These are phyloP conservation scores for Ovis canadensis DNA, from an alignment of 2,113 vertebrate species.

Conservation along the genomic window DNA sequence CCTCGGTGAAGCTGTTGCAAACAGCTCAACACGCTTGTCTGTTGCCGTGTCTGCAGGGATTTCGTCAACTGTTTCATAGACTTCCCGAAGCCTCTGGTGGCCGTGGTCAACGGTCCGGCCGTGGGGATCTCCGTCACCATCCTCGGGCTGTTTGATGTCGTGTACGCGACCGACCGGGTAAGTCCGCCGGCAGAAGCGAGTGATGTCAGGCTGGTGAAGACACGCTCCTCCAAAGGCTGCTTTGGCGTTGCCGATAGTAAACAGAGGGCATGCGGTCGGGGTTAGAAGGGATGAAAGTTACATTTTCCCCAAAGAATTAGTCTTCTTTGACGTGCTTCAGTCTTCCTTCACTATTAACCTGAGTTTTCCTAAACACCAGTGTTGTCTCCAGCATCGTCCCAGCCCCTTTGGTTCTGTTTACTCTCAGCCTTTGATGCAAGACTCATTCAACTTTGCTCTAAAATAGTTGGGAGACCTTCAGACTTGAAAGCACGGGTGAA, in stretches of 20 bases:
- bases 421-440: neutral
- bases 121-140: constrained; percentile 85
- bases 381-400: neutral
- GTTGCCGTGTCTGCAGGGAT: constrained; percentile 67
- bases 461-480: neutral
- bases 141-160: constrained; percentile 84
- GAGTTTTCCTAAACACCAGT: neutral
- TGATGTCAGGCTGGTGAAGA: neutral
- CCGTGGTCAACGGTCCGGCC: constrained; percentile 87
- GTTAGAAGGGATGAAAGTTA: neutral
- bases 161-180: constrained; percentile 87
- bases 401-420: neutral
- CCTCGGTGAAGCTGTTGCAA: neutral
- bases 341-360: neutral
- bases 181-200: neutral
- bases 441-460: neutral
- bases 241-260: neutral
- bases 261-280: neutral
- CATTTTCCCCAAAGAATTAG: neutral
- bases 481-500: accelerated
- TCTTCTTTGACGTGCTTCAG: neutral
- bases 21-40: neutral
- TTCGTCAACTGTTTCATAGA: constrained; percentile 86
- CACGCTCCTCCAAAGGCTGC: neutral
- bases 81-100: constrained; percentile 90